Conservation (phyloP, 2,113 vertebrate genomes). For the Tachysurus vachellii region DNA sequence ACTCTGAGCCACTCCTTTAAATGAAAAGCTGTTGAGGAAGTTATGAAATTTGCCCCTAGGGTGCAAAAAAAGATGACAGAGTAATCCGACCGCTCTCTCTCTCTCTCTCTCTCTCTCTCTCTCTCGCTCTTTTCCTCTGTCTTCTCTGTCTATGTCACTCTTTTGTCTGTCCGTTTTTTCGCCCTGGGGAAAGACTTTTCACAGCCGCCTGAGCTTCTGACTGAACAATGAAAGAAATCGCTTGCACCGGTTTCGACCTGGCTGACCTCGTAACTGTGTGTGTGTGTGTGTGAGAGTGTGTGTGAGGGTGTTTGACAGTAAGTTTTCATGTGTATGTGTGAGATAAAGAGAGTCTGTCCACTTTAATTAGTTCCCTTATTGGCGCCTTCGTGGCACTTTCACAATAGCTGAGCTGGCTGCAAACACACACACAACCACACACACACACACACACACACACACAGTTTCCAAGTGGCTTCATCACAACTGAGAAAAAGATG, state of each 20-base stretch:
- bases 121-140: slow-evolving; percentile 47
- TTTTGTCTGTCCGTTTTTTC: slow-evolving; percentile 55
- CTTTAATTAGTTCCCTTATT: slow-evolving; percentile 40
- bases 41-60: slow-evolving; percentile 67
- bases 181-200: slow-evolving; percentile 70
- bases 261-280: slow-evolving; percentile 40
- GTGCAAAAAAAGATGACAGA: slow-evolving; percentile 57
- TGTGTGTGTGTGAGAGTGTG: slow-evolving; percentile 52
- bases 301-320: slow-evolving; percentile 8
- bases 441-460: not conserved
- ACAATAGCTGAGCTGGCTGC: slow-evolving; percentile 1
- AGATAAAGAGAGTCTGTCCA: slow-evolving; percentile 34
- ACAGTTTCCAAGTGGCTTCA: not conserved
- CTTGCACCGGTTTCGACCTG: slow-evolving; percentile 33
- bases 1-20: slow-evolving; percentile 68
- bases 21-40: slow-evolving; percentile 60
- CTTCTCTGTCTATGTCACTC: slow-evolving; percentile 56
- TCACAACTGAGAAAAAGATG: not conserved
- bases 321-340: not conserved
- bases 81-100: slow-evolving; percentile 59
- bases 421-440: not conserved
- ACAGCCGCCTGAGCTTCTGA: slow-evolving; percentile 62
- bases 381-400: slow-evolving; percentile 3
- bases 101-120: slow-evolving; percentile 28
- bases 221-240: slow-evolving; percentile 52